Evolutionary conservation across 2,888 invertebrate species (phyloP).

Genomic region (Agrotis ipsilon): DNA sequence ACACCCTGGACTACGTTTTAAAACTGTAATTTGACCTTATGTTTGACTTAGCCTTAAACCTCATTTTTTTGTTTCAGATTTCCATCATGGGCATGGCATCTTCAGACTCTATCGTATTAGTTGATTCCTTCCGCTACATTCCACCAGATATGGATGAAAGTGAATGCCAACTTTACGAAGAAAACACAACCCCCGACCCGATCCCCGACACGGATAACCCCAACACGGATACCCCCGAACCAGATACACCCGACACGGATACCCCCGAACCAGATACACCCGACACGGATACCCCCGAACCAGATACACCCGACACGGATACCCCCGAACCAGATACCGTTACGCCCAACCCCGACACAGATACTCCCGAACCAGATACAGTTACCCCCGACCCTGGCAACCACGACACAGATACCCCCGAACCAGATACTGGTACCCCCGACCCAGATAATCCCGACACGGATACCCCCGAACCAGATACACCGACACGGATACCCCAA

Average conservation of each 20-base stretch:
- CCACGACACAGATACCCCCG: background rate
- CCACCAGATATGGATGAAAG: conserved; percentile 64
- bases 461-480: background rate
- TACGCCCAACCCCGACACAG: background rate
- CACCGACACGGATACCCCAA: background rate
- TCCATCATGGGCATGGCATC: conserved; percentile 71
- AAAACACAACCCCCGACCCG: conserved; percentile 29
- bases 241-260: background rate
- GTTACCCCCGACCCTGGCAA: background rate
- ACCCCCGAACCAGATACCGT: background rate
- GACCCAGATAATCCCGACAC: conserved; percentile 2
- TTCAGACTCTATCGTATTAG: conserved; percentile 65
- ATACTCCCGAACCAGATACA: background rate
- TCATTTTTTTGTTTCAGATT: conserved; percentile 71
- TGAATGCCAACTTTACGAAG: conserved; percentile 72
- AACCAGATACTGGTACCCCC: background rate
- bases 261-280: background rate
- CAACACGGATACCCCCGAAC: background rate
- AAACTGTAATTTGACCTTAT: background rate
- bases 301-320: background rate
- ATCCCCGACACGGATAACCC: too few relatives aligned
- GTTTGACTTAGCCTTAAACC: conserved; percentile 7
- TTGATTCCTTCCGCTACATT: conserved; percentile 79
- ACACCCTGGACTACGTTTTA: too few relatives aligned
- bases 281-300: background rate